These are phyloP conservation scores for Tenthredo notha DNA, from an alignment of 2,888 invertebrate species.

Conservation along the genomic window DNA sequence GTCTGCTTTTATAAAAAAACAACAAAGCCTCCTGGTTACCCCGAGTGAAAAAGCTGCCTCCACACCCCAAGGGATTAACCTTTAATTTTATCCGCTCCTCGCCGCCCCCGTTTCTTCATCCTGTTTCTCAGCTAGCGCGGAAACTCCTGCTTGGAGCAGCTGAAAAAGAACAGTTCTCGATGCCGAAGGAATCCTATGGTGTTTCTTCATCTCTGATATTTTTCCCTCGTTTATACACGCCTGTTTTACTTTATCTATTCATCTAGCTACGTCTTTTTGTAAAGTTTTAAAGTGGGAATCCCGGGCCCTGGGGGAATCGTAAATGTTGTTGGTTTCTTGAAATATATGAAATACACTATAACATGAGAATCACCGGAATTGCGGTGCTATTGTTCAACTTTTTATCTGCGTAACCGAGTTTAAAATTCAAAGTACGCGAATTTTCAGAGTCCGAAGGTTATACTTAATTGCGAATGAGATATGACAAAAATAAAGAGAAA, in stretches of 20 bases:
- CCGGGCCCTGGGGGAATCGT: neutral
- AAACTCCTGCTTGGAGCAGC: neutral
- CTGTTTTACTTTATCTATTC: neutral
- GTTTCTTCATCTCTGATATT: slow-evolving; percentile 5
- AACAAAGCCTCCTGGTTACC: slow-evolving; percentile 70
- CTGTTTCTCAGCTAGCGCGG: slow-evolving; percentile 51
- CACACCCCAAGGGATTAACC: slow-evolving; percentile 75
- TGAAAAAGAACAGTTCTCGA: slow-evolving; percentile 30
- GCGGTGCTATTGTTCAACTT: neutral
- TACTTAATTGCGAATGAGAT: neutral
- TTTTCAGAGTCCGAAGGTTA: slow-evolving; percentile 8
- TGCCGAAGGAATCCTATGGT: neutral
- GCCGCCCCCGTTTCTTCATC: slow-evolving; percentile 64
- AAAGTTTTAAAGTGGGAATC: neutral
- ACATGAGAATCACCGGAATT: slow-evolving; percentile 5
- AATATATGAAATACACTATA: neutral
- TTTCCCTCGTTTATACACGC: slow-evolving; percentile 7
- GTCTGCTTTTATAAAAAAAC: slow-evolving; percentile 66
- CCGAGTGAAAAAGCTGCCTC: slow-evolving; percentile 60
- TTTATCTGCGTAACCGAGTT: neutral
- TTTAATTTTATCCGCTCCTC: slow-evolving; percentile 76
- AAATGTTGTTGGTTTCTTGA: neutral
- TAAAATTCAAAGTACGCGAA: neutral
- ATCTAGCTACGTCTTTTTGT: neutral
- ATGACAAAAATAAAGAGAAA: neutral